Percentiles rank a stretch among this genome's conserved stretches.
Evolutionary conservation across 2,888 invertebrate species (phyloP).

Genomic region (Deroplatys truncata): DNA sequence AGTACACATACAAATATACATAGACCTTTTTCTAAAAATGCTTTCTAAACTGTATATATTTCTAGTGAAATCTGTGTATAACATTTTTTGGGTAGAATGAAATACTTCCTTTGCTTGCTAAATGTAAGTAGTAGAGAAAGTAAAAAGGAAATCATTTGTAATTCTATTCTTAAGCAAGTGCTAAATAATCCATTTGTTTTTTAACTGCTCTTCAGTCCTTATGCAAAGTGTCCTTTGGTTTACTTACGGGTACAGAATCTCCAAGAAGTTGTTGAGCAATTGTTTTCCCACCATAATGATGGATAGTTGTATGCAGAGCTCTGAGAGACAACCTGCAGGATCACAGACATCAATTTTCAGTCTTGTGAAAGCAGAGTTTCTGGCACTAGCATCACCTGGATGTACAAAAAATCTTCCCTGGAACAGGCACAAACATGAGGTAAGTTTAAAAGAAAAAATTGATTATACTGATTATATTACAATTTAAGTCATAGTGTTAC

Average conservation of each 20-base stretch:
- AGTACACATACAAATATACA: too few relatives aligned
- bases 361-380: slow-evolving; percentile 70
- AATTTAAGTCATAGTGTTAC: not conserved
- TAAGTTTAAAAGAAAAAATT: not conserved
- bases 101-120: too few relatives aligned
- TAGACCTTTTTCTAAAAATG: too few relatives aligned
- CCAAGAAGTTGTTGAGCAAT: slow-evolving; percentile 86
- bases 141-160: too few relatives aligned
- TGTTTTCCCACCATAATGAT: slow-evolving; percentile 97
- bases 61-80: too few relatives aligned
- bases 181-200: not conserved
- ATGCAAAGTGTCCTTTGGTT: not conserved
- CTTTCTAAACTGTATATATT: too few relatives aligned
- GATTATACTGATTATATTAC: not conserved
- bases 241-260: slow-evolving; percentile 82
- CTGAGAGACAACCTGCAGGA: slow-evolving; percentile 89
- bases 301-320: slow-evolving; percentile 84
- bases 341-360: slow-evolving; percentile 85
- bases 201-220: not conserved
- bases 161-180: too few relatives aligned
- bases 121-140: too few relatives aligned
- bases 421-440: slow-evolving; percentile 18
- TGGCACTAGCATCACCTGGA: slow-evolving; percentile 74
- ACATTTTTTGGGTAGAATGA: too few relatives aligned
- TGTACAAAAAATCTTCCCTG: slow-evolving; percentile 85